These are phyloP conservation scores for Acanthopagrus latus DNA, from an alignment of 2,797 vertebrate genomes.

Conservation along the genomic window DNA sequence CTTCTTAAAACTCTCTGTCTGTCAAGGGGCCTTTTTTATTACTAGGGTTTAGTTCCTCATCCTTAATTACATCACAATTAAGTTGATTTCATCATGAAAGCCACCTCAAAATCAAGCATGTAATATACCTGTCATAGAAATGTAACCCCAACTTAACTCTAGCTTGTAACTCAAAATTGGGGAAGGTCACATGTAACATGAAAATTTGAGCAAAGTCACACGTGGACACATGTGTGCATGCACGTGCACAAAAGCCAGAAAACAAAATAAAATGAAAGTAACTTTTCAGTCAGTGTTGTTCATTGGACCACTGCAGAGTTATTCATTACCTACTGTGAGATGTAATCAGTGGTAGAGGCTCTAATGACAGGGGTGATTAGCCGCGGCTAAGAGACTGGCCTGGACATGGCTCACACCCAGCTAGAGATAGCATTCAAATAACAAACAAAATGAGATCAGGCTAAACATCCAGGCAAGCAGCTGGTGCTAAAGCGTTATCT, in stretches of 20 bases:
- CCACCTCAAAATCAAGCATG: slow-evolving; percentile 15
- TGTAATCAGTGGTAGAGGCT: slow-evolving; percentile 69
- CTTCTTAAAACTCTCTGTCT: no score
- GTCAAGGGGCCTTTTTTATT: no score
- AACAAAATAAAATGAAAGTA: slow-evolving; percentile 18
- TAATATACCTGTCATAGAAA: slow-evolving; percentile 42
- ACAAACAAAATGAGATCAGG: slow-evolving; percentile 37
- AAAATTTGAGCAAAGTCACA: slow-evolving; percentile 2
- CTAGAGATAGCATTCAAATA: slow-evolving; percentile 47
- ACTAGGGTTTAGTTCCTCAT: no score
- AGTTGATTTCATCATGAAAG: slow-evolving; percentile 39
- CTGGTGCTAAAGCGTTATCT: slow-evolving; percentile 43
- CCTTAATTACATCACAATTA: background rate
- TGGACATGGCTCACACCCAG: slow-evolving; percentile 59
- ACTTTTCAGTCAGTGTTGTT: slow-evolving; percentile 42
- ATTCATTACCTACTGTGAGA: slow-evolving; percentile 70
- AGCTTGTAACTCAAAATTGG: slow-evolving; percentile 46
- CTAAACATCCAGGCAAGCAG: slow-evolving; percentile 46
- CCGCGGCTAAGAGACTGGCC: slow-evolving; percentile 50
- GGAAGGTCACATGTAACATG: slow-evolving; percentile 14
- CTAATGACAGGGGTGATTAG: slow-evolving; percentile 77
- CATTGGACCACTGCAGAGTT: slow-evolving; percentile 39
- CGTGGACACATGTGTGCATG: background rate
- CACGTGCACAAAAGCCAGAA: background rate
- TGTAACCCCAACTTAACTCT: slow-evolving; percentile 21